Conservation (phyloP, 2,888 invertebrate species). For the Cantharis lateralis region DNA sequence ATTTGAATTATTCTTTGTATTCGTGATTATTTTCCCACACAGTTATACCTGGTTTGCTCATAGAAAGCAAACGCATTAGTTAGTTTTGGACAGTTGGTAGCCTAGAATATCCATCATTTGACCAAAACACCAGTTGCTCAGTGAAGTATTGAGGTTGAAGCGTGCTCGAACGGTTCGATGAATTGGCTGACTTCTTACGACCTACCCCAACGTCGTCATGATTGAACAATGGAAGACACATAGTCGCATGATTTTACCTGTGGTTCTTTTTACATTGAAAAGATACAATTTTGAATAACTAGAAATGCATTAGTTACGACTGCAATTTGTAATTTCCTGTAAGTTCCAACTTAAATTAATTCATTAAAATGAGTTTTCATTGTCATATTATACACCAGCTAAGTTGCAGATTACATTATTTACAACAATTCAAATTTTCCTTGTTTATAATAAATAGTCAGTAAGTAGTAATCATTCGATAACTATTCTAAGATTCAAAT, state of each 20-base stretch:
- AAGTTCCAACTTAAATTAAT: neutral
- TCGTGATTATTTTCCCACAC: constrained; percentile 37
- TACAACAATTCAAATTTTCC: neutral
- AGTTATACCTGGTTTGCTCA: constrained; percentile 40
- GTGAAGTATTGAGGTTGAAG: constrained; percentile 18
- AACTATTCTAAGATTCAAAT: neutral
- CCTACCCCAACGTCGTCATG: constrained; percentile 52
- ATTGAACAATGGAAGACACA: constrained; percentile 46
- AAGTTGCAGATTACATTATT: neutral
- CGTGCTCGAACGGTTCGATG: constrained; percentile 19
- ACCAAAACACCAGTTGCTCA: constrained; percentile 51
- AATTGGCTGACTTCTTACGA: constrained; percentile 43
- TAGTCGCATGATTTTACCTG: constrained; percentile 45
- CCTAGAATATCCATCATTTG: constrained; percentile 52
- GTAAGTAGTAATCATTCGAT: neutral
- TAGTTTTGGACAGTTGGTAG: constrained; percentile 52
- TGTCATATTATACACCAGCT: neutral
- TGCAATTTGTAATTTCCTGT: constrained; percentile 4
- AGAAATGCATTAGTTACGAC: constrained; percentile 4
- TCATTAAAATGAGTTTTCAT: neutral
- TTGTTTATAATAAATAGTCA: neutral
- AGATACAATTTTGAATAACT: neutral
- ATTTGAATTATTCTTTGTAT: constrained; percentile 1
- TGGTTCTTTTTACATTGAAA: constrained; percentile 11
- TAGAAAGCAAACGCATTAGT: constrained; percentile 49